Evolutionary conservation across 2,113 vertebrate genomes (phyloP), one percentile per base, ranked within the genome.

Genomic region (Brachyistius frenatus): DNA sequence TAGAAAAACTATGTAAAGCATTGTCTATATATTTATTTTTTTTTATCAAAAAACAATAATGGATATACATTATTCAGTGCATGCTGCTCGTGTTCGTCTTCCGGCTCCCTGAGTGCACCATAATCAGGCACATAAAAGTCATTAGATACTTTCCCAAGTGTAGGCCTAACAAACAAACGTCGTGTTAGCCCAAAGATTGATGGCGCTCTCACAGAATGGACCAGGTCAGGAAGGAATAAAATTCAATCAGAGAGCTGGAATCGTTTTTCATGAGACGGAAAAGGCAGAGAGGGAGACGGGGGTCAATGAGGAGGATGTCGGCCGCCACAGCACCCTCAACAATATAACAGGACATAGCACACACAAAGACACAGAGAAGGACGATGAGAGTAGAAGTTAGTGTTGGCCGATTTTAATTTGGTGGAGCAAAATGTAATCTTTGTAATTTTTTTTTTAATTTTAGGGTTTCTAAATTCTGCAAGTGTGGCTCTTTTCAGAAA

Each of bases 141-240:
- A 94, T 95, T 94, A 93, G 92, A 92, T 95, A 92, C 93, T 93
- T 95, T 95, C 93, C 94, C 90, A 92, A 91, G 93, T 92, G 78
- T 66, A 78, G 79, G 67, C 71, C 85, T 76, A 94, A 95, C 96
- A 97, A 99, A 98, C 96, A 98, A 96, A 96, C 93, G 96, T 97
- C 96, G 89, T 88, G 95, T 97, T 96, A 96, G 95, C 84, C 92
- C 57, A 82, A 94, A 96, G 97, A 98, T 97, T 96, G 95, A 98
- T 97, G 94, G 94, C 93, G 94, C 90, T 92, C 93, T 92, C 90
- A 66, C 90, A 89, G 95, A 96, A 93, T 93, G 87, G 92, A 93
- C 92, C 90, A 91, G 95, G 94, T 95, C 96, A 96, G 95, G 96
- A 95, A 96, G 94, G 94, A 97, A 95, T 96, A 95, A 91, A 96